Evolutionary conservation across 2,888 invertebrate genomes (phyloP).

Genomic region (Empis livida): DNA sequence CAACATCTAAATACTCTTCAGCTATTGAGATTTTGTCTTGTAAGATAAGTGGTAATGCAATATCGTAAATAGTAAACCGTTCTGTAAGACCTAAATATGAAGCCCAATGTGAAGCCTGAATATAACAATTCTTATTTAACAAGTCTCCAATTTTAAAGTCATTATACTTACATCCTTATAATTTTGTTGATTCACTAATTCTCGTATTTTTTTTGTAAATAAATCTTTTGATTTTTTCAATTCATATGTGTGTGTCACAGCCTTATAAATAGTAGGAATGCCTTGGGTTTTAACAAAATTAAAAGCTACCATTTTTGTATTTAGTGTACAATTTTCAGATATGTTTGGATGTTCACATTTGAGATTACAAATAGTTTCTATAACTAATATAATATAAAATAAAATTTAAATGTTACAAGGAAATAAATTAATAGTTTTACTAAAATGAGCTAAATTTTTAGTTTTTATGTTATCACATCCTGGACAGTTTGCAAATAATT

Average conservation of each 20-base stretch:
- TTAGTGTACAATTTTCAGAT: slow-evolving; percentile 35
- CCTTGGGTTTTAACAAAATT: slow-evolving; percentile 56
- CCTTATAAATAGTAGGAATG: slow-evolving; percentile 46
- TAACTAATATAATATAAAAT: slow-evolving; percentile 30
- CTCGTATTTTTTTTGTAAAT: slow-evolving; percentile 48
- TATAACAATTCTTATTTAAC: neutral
- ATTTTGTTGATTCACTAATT: slow-evolving; percentile 41
- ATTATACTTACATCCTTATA: slow-evolving; percentile 48
- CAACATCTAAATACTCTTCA: slow-evolving; percentile 59
- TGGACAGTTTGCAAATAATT: slow-evolving; percentile 32
- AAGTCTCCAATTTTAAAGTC: neutral
- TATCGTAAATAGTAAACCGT: slow-evolving; percentile 53
- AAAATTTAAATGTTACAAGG: neutral
- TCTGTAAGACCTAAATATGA: slow-evolving; percentile 52
- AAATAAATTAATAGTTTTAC: slow-evolving; percentile 14
- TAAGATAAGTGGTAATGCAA: slow-evolving; percentile 64
- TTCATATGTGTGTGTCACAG: slow-evolving; percentile 51
- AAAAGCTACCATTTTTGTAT: slow-evolving; percentile 59
- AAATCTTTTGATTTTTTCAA: slow-evolving; percentile 46
- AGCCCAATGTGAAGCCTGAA: slow-evolving; percentile 54
- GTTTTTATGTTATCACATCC: slow-evolving; percentile 32
- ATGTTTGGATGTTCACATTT: slow-evolving; percentile 33
- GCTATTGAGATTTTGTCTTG: slow-evolving; percentile 67
- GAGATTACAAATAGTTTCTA: slow-evolving; percentile 47
- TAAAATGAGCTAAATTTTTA: slow-evolving; percentile 26